Percentiles rank a stretch among this genome's conserved stretches.
phyloP scores from a whole-genome alignment of 2,888 invertebrate species.

The Cryptocephalus primarius region DNA sequence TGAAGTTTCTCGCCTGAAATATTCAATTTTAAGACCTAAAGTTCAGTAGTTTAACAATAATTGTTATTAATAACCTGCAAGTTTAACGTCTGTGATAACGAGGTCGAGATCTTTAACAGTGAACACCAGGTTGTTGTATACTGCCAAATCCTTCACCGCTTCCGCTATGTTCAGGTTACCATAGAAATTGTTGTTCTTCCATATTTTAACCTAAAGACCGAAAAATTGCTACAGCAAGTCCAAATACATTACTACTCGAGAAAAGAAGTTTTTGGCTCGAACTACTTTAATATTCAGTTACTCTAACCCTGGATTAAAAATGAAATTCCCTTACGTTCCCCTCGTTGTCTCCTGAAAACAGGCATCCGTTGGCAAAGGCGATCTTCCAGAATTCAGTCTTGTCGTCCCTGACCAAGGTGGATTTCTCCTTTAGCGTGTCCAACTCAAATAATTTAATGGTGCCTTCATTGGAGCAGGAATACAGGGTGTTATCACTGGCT shows the following conservation, averaged over 20 bases:
- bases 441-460: constrained; percentile 48
- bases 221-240: not conserved
- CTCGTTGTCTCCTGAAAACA: constrained; percentile 51
- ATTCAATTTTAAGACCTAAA: not conserved
- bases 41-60: not conserved
- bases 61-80: constrained; percentile 29
- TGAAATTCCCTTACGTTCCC: constrained; percentile 43
- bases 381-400: constrained; percentile 40
- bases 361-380: constrained; percentile 28
- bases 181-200: constrained; percentile 42
- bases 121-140: constrained; percentile 44
- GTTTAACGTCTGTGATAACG: constrained; percentile 47
- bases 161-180: constrained; percentile 38
- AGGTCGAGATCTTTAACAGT: constrained; percentile 53
- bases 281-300: no score
- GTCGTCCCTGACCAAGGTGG: constrained; percentile 23
- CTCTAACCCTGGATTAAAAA: no score
- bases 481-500: constrained; percentile 42
- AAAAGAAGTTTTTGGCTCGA: no score
- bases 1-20: constrained; percentile 14
- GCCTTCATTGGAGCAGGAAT: constrained; percentile 54
- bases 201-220: constrained; percentile 42
- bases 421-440: constrained; percentile 33
- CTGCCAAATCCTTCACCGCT: constrained; percentile 51
- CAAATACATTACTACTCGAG: not conserved